Base-by-base conservation (phyloP, 2,113 vertebrate genomes). In the Rattus rattus region DNA sequence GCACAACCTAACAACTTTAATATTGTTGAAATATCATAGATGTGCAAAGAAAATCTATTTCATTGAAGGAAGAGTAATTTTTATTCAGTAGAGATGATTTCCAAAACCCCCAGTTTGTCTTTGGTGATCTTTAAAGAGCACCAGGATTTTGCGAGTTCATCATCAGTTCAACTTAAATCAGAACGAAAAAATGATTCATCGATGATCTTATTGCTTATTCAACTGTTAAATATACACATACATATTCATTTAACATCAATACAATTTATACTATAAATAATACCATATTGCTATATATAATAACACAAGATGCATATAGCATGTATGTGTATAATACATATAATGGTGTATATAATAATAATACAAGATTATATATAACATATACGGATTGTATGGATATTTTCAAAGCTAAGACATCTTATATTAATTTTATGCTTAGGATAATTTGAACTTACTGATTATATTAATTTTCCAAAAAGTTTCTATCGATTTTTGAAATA, bases 401-500 rank as follows among this genome's bases (percentile, higher is more conserved):
- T 88, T 92, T 87, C 22, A 70, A 8, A 59, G 86, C 61, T 70
- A 85, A 63, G 33, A 3, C 14, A 49, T n/a, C 5, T 88, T 87
- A 4, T 59, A 76, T 6, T 47, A 56, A 83, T 79, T 88, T 92
- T 88, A 52, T 92, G 47, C 72, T 77, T 72, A 49, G 83, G 36
- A 94, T 61, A 94, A 84, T 63, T 65, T 93, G 85, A 94, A 91
- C 22, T 92, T 93, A 30, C 49, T 76, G 77, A 90, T 61, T 88
- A 89, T 13, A 56, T 26, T 91, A 17, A 56, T 97, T 95, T 97
- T 85, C 49, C 69, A 89, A 97, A 70, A 91, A 26, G 63, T 95
- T 95, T 95, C 95, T 79, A 97, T 95, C 88, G 81, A 43, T 91
- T 92, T 97, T 95, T 95, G 2, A 91, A 98, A 96, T 95, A 94